Base-by-base conservation (phyloP, 2,113 vertebrate genomes). In the Sprattus sprattus region DNA sequence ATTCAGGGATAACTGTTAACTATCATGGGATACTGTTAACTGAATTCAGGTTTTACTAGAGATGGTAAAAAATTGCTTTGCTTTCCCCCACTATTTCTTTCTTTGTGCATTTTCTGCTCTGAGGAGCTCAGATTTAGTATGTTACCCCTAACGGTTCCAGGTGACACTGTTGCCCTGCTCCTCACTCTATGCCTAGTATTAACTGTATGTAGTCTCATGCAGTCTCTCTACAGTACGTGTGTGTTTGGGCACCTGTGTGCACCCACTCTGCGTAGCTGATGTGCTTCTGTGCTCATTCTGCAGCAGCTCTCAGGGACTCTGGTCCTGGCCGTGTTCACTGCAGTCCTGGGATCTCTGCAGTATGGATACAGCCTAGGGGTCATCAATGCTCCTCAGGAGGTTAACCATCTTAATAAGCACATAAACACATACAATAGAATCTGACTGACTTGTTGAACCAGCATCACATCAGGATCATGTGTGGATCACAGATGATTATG, bases 361-460 rank as follows among this genome's bases (percentile, higher is more conserved):
- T 99, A 93, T 0, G 98, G 98, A 75, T 99, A 99, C 91, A 95
- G 97, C 86, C 89, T 98, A 20, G 98, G 98, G 16, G 97, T 99
- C 87, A 99, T 99, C 91, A 99, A 99, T 0, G 96, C 98, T 6
- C 98, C 98, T 0, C 97, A 99, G 90, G 92, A 96, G 96, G 98
- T 97, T 95, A 85, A 45, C 81, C 25, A 39, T 25, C 1, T 7
- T 16, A 32, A 25, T 32, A 2, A 28, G 15, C 10, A 2, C 2
- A 15, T 80, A 15, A 25, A 71, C 25, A 71, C 54, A 60, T 60
- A 16, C 4, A 16, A 22, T 71, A 71, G 18, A 57, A 16, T 22
- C 54, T 22, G 54, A 60, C 18, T 13, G 54, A 60, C 18, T 13
- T 71, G 64, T 28, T n/a, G 2, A 25, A 28, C 64, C 64, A 25